Evolutionary conservation across 1,140 invertebrate species (phyloP), one percentile per base, ranked within the genome.

Genomic region (Drosophila triauraria): DNA sequence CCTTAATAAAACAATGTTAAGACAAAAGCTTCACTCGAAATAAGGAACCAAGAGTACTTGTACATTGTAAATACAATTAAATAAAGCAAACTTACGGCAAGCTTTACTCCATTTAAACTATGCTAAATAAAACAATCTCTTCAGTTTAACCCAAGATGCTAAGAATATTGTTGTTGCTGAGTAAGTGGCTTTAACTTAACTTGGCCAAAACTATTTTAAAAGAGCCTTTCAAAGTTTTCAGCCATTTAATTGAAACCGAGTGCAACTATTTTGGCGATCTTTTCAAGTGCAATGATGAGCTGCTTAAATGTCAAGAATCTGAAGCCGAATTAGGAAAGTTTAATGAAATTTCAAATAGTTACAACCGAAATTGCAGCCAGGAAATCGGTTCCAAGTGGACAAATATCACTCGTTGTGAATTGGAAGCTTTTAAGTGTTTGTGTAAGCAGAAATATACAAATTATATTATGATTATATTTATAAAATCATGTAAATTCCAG

Each of bases 281-380:
- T n/a, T 65, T 67, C 42, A 47, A 72, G 42, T 72, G 68, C 48
- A 75, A 72, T 54, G 58, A 72, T 38, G n/a, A 72, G 32, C 40
- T 75, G 25, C 15, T 54, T 8, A 72, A 62, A 25, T 75, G 71
- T 8, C 48, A 42, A 7, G 43, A 72, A 48, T 54, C 58, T 35
- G 71, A 75, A 35, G 10, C 3, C 3, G n/a, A 25, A 62, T 15
- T 54, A 9, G 71, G 56, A 20, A 71, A 54, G 32, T 72, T 47
- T 51, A 72, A 53, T 48, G 27, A 23, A 10, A 42, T 43, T 20
- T 12, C 43, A 42, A 25, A 53, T 25, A 4, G 6, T 7, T 48
- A 42, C 12, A 75, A 71, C 42, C 8, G n/a, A 25, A 60, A 71
- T 10, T 75, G 71, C 27, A 53, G 48, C 32, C n/a, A 9, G 10